Evolutionary conservation across 2,797 vertebrate species (phyloP).

Genomic region (Urophycis tenuis): DNA sequence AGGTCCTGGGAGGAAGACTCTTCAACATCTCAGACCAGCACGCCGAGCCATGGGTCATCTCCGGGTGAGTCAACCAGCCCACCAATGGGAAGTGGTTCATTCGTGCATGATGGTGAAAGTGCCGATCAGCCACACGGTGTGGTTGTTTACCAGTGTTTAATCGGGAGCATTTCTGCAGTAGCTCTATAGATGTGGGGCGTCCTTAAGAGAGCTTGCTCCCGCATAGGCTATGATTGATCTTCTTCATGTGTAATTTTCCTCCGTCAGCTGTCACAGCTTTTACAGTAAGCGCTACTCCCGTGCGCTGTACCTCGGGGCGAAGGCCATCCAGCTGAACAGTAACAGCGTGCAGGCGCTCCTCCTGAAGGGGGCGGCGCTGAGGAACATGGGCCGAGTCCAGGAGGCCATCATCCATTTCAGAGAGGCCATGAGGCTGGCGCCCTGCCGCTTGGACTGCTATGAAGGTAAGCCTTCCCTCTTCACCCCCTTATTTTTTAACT

Average conservation of each 20-base stretch:
- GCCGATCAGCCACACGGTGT: background rate
- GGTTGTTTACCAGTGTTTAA: background rate
- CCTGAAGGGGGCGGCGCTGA: constrained; percentile 90
- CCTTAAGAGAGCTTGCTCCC: too few species aligned
- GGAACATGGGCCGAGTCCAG: constrained; percentile 95
- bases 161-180: too few species aligned
- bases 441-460: constrained; percentile 93
- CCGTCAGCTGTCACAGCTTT: constrained; percentile 90
- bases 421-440: constrained; percentile 91
- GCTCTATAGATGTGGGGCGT: too few species aligned
- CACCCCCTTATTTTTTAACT: background rate
- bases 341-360: constrained; percentile 95
- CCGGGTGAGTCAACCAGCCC: constrained; percentile 74
- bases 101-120: background rate
- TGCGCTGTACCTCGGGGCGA: constrained; percentile 92
- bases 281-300: constrained; percentile 97
- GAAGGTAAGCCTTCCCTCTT: constrained; percentile 71
- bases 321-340: constrained; percentile 97
- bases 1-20: constrained; percentile 92
- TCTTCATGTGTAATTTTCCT: background rate
- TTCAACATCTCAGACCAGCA: constrained; percentile 99
- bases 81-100: background rate
- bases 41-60: constrained; percentile 97
- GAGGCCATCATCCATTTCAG: constrained; percentile 98
- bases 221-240: too few species aligned